These are phyloP conservation scores for Exaiptasia diaphana DNA, from an alignment of 64 coral and sea anemone genomes.

Conservation along the genomic window DNA sequence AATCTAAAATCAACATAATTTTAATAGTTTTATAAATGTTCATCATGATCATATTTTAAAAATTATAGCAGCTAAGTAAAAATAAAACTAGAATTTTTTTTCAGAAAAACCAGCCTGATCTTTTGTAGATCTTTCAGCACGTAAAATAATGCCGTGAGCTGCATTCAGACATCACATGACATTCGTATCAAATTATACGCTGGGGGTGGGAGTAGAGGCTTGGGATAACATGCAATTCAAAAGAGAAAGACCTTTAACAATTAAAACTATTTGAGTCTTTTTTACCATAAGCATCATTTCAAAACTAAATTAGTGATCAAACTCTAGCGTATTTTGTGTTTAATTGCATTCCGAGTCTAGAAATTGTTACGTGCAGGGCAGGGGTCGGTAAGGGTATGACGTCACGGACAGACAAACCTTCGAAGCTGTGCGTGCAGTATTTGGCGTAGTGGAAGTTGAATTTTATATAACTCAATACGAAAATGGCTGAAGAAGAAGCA, in stretches of 20 bases:
- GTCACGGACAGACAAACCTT: background rate
- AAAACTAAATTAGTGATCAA: background rate
- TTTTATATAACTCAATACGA: background rate
- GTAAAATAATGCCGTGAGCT: background rate
- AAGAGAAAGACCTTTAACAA: too few species aligned
- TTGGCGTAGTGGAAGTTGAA: background rate
- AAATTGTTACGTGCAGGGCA: background rate
- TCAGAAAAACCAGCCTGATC: background rate
- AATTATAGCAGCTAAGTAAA: background rate
- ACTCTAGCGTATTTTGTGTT: background rate
- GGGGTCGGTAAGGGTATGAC: background rate
- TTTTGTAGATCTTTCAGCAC: background rate
- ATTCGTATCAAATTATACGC: background rate
- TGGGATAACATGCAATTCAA: too few species aligned
- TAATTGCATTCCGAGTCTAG: background rate
- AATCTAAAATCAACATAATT: background rate
- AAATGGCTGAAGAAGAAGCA: slow-evolving; percentile 2
- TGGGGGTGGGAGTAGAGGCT: too few species aligned
- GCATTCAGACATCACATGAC: background rate
- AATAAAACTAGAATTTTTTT: background rate
- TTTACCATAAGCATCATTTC: too few species aligned
- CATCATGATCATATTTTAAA: background rate
- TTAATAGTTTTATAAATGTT: background rate
- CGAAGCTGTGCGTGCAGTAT: background rate
- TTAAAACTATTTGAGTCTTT: too few species aligned